Evolutionary conservation across 1,140 invertebrate genomes (phyloP).

Genomic region (Meloidogyne exigua): DNA sequence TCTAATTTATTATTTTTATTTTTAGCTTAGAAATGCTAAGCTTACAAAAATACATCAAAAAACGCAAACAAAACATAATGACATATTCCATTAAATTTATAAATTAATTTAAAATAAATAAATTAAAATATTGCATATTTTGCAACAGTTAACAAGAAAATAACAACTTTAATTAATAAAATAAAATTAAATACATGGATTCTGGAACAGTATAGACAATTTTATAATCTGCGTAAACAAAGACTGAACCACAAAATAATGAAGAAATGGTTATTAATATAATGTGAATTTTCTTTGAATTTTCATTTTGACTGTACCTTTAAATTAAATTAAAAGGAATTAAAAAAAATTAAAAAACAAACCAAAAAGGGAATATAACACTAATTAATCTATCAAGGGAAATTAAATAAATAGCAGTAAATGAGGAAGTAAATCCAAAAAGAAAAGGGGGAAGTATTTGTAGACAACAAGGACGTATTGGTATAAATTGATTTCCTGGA

Average conservation of each 20-base stretch:
- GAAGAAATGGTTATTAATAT: neutral
- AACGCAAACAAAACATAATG: too few species aligned
- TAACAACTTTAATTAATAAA: too few species aligned
- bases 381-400: neutral
- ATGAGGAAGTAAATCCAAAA: neutral
- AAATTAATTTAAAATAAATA: too few species aligned
- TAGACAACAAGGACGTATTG: neutral
- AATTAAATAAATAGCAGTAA: neutral
- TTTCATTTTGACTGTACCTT: neutral
- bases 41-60: too few species aligned
- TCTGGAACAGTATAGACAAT: neutral
- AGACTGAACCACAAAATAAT: neutral
- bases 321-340: neutral
- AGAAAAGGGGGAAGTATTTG: neutral
- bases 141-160: too few species aligned
- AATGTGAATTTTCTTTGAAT: neutral
- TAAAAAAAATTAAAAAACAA: neutral
- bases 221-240: neutral
- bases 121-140: too few species aligned
- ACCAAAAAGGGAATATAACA: neutral
- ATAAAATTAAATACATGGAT: too few species aligned
- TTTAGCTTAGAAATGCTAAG: too few species aligned
- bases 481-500: neutral
- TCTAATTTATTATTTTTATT: too few species aligned
- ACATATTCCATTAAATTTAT: too few species aligned